phyloP scores from a whole-genome alignment of 2,113 vertebrate species.

The Suricata suricatta region DNA sequence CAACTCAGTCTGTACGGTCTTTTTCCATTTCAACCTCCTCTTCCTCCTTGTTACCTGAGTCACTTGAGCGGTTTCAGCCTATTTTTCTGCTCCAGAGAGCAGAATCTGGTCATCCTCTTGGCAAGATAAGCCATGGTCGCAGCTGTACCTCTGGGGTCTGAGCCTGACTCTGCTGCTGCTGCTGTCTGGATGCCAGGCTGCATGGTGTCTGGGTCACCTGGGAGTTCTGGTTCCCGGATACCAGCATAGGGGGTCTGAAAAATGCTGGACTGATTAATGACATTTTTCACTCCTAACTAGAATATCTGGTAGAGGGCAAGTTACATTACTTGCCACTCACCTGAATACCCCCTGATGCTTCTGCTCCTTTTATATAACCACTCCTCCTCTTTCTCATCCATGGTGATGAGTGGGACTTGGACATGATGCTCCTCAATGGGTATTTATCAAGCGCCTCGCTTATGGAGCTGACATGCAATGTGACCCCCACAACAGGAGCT shows the following conservation, averaged over 20 bases:
- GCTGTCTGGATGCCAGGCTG: background rate
- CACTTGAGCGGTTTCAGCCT: background rate
- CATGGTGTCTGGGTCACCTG: background rate
- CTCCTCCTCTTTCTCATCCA: background rate
- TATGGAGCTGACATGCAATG: background rate
- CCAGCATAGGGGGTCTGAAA: background rate
- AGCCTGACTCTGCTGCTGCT: background rate
- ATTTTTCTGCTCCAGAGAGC: background rate
- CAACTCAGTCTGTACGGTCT: background rate
- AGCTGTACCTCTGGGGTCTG: background rate
- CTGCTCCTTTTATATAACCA: background rate
- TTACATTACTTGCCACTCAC: background rate
- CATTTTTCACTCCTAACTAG: background rate
- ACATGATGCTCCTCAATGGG: no score
- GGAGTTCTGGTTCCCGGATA: background rate
- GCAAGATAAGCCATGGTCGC: background rate
- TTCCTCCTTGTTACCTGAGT: background rate
- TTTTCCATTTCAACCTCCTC: background rate
- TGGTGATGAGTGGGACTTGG: background rate
- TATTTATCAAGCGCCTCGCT: background rate
- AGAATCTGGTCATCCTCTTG: background rate
- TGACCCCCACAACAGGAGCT: background rate
- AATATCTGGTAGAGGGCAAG: background rate
- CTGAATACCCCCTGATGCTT: background rate
- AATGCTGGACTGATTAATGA: background rate